These are phyloP conservation scores for Tadarida brasiliensis DNA, from an alignment of 2,797 vertebrate genomes.

Conservation along the genomic window DNA sequence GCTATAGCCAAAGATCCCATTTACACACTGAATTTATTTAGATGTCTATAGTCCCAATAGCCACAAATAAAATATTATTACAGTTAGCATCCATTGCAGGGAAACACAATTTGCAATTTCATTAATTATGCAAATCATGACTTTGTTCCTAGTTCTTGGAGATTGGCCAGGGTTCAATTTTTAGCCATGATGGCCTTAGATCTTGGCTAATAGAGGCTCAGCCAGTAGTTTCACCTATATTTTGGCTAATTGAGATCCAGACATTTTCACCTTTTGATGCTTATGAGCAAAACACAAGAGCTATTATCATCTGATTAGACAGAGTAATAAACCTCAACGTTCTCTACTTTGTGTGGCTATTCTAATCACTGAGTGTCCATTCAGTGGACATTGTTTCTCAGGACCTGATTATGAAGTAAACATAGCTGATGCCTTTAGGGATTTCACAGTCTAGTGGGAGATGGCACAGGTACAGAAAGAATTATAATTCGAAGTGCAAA, in stretches of 20 bases:
- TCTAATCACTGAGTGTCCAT: background rate
- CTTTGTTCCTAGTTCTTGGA: constrained; percentile 49
- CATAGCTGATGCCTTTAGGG: background rate
- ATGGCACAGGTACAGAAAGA: constrained; percentile 5
- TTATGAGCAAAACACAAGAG: constrained; percentile 43
- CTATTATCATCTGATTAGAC: constrained; percentile 40
- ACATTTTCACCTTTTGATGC: constrained; percentile 41
- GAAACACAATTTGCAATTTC: constrained; percentile 50
- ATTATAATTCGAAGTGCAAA: constrained; percentile 1
- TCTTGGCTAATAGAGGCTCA: constrained; percentile 21
- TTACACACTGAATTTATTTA: constrained; percentile 69
- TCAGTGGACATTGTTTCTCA: constrained; percentile 14
- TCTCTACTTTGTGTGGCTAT: background rate
- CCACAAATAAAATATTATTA: constrained; percentile 65
- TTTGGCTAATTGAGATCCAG: constrained; percentile 23
- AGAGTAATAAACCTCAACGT: constrained; percentile 39
- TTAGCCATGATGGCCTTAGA: constrained; percentile 29
- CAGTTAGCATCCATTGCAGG: constrained; percentile 13
- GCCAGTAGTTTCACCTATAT: constrained; percentile 42
- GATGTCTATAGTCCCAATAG: background rate
- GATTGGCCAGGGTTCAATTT: constrained; percentile 52
- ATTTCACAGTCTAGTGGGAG: background rate
- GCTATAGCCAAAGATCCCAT: constrained; percentile 64
- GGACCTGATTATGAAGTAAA: constrained; percentile 20
- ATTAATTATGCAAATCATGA: constrained; percentile 48